These are phyloP conservation scores for Xestia c-nigrum DNA, from an alignment of 2,888 invertebrate species.

Conservation along the genomic window DNA sequence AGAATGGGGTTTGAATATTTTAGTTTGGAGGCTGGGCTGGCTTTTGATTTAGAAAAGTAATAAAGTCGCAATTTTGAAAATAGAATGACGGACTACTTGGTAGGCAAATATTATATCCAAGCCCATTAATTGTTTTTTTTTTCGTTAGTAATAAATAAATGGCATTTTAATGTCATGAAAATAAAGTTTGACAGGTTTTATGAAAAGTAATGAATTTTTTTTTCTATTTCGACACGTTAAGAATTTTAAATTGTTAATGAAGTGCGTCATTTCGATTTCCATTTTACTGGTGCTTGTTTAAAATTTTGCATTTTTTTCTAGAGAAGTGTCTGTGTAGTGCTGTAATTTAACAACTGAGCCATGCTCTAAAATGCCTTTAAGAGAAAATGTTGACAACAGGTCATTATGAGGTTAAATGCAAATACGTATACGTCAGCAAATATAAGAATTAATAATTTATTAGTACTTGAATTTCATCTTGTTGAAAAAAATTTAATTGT, in stretches of 20 bases:
- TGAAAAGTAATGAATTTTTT: background rate
- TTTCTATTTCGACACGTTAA: background rate
- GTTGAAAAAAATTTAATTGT: background rate
- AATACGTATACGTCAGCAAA: background rate
- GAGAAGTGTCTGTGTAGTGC: no score
- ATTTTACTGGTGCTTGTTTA: background rate
- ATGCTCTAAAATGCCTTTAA: background rate
- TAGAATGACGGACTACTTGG: background rate
- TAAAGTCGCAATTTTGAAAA: background rate
- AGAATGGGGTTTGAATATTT: background rate
- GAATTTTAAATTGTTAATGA: constrained; percentile 7
- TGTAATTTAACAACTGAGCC: background rate
- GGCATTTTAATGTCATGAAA: background rate
- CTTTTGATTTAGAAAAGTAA: background rate
- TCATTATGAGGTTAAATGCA: constrained; percentile 24
- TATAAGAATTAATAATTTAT: background rate
- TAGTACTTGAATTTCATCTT: background rate
- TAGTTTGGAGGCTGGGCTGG: background rate
- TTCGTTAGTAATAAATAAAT: background rate
- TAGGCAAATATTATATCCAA: background rate
- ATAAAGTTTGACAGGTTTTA: background rate
- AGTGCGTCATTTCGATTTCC: constrained; percentile 5
- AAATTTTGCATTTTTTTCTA: background rate
- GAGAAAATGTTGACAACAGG: constrained; percentile 16
- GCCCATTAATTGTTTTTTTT: background rate